Base-by-base conservation (phyloP, 2,113 vertebrate species). In the Ptilonorhynchus violaceus region DNA sequence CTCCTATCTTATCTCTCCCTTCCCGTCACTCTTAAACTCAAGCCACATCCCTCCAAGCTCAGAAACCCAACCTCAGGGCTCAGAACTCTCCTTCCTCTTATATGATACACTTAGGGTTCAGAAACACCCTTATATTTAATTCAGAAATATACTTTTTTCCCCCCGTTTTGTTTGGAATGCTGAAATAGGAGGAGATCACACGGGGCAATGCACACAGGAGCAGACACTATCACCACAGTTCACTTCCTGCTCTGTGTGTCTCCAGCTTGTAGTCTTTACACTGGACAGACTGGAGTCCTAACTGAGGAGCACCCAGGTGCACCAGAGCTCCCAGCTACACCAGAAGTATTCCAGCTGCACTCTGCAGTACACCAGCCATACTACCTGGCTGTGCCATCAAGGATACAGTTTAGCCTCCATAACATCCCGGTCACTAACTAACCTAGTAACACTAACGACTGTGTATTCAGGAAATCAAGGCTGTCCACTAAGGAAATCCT, bases 11-110 rank as follows among this genome's bases (percentile, higher is more conserved):
- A 68, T 52, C 55, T 72, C 41, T 64, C 76, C 35, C 22, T 33
- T 88, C 69, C 37, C 41, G 89, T 18, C 24, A 72, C 39, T 85
- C 2, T 0, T 73, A 66, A 73, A 92, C 22, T 67, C 64, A 88
- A 88, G 35, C 96, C 96, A 97, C 95, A 96, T 94, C 76, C 92
- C 85, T 95, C 96, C 93, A 96, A 97, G 90, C 82, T 88, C 88
- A 94, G 92, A 96, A 96, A 94, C 27, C 33, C 81, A 91, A 49
- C 72, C 81, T 90, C 88, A 80, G 55, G 79, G 75, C 93, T 90
- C 85, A 94, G 89, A 95, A 93, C 88, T 47, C 75, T 90, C 22
- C n/a, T 46, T 50, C 46, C 69, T 87, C 70, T 88, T 80, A 55
- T 16, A 9, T 13, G n/a, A 55, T 21, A 75, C 21, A 27, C 13